A percentile compares a stretch with the other conserved stretches of the same genome.
phyloP scores from a whole-genome alignment of 2,797 vertebrate genomes.

The Synaphobranchus kaupii region DNA sequence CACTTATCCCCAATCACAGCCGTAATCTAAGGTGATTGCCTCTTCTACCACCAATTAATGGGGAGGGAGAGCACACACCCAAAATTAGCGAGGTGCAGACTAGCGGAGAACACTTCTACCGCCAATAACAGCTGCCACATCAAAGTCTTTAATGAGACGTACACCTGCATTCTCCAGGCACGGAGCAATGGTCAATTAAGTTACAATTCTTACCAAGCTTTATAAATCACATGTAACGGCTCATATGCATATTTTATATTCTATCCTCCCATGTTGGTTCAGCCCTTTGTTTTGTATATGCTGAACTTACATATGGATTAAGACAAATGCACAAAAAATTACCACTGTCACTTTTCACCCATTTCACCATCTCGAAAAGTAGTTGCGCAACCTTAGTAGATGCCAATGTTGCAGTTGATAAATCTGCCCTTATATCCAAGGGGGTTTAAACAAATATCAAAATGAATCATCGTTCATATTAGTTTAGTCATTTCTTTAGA shows the following conservation, averaged over 20 bases:
- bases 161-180: neutral
- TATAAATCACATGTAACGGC: neutral
- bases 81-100: too few species aligned
- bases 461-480: neutral
- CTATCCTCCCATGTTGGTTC: neutral
- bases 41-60: neutral
- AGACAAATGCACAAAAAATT: neutral
- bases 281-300: neutral
- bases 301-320: neutral
- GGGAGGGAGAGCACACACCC: too few species aligned
- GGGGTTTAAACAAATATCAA: neutral
- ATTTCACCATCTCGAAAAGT: neutral
- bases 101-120: neutral
- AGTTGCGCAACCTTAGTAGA: neutral
- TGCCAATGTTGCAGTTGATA: neutral
- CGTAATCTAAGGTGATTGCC: neutral
- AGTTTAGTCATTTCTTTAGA: neutral
- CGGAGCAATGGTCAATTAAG: neutral
- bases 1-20: neutral
- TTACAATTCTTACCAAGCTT: neutral
- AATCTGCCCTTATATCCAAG: neutral
- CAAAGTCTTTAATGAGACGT: neutral
- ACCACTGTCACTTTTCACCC: neutral
- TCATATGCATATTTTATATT: neutral
- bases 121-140: neutral